Conservation (phyloP, 1,140 invertebrate species). For the Chionoecetes opilio region DNA sequence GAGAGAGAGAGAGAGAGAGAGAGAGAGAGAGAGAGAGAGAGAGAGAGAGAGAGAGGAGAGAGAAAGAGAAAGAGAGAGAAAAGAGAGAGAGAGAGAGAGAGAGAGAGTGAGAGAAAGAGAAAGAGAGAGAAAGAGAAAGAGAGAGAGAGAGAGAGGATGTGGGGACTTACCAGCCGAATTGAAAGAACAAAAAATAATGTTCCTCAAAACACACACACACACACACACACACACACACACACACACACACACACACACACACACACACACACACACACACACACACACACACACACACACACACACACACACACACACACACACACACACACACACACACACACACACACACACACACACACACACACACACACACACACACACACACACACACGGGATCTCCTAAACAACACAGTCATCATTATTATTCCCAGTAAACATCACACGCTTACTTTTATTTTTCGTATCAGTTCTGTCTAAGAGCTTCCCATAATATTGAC, state of each 20-base stretch:
- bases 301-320: not conserved
- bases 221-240: slow-evolving; percentile 4
- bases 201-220: too few relatives aligned
- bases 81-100: too few relatives aligned
- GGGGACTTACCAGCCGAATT: too few relatives aligned
- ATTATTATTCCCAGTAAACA: slow-evolving; percentile 17
- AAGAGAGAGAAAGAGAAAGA: too few relatives aligned
- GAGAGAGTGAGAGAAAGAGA: too few relatives aligned
- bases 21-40: too few relatives aligned
- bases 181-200: too few relatives aligned
- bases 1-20: too few relatives aligned
- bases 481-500: slow-evolving; percentile 28
- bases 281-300: too few relatives aligned
- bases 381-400: not conserved
- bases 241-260: slow-evolving; percentile 27
- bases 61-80: too few relatives aligned
- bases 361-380: slow-evolving; percentile 6
- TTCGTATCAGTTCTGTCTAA: not conserved
- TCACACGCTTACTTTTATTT: slow-evolving; percentile 21
- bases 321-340: slow-evolving; percentile 27
- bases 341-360: slow-evolving; percentile 27
- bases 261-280: slow-evolving; percentile 27
- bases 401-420: slow-evolving; percentile 15
- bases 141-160: too few relatives aligned
- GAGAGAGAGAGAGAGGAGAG: too few relatives aligned